Evolutionary conservation across 37 sponge, comb jelly and placozoan species (phyloP).

Genomic region (Petrosia ficiformis): DNA sequence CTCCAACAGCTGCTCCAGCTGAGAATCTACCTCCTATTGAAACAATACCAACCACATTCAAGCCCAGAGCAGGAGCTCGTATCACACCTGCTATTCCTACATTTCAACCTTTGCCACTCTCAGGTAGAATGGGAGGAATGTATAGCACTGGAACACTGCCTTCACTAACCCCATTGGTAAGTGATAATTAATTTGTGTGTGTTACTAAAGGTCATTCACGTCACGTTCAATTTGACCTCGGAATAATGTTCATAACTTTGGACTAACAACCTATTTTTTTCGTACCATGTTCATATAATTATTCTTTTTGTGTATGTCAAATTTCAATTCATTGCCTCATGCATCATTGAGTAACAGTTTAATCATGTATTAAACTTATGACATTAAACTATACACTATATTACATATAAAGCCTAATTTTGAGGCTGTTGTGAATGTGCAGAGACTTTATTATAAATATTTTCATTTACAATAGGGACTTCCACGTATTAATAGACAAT

Average conservation of each 20-base stretch:
- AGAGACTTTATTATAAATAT: neutral
- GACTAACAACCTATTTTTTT: too few species aligned
- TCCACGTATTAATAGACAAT: slow-evolving; percentile 20
- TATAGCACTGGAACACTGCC: neutral
- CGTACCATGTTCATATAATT: too few species aligned
- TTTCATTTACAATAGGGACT: slow-evolving; percentile 49
- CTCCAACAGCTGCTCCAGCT: slow-evolving; percentile 54
- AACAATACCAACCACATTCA: slow-evolving; percentile 37
- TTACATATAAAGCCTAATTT: too few species aligned
- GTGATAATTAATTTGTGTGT: too few species aligned
- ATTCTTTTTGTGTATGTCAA: too few species aligned
- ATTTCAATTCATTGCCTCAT: too few species aligned
- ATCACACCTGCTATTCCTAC: slow-evolving; percentile 19
- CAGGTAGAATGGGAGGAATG: neutral
- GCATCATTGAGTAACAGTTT: too few species aligned
- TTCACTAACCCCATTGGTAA: slow-evolving; percentile 49
- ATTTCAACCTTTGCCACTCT: slow-evolving; percentile 6
- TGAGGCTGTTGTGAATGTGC: too few species aligned
- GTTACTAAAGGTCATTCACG: too few species aligned
- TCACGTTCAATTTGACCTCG: too few species aligned
- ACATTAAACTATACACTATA: neutral
- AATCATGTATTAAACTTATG: too few species aligned
- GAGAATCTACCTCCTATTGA: slow-evolving; percentile 66
- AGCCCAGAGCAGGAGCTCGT: slow-evolving; percentile 45
- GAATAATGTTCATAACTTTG: too few species aligned